Conservation (phyloP, 1,140 invertebrate species). For the Drosophila sp. region DNA sequence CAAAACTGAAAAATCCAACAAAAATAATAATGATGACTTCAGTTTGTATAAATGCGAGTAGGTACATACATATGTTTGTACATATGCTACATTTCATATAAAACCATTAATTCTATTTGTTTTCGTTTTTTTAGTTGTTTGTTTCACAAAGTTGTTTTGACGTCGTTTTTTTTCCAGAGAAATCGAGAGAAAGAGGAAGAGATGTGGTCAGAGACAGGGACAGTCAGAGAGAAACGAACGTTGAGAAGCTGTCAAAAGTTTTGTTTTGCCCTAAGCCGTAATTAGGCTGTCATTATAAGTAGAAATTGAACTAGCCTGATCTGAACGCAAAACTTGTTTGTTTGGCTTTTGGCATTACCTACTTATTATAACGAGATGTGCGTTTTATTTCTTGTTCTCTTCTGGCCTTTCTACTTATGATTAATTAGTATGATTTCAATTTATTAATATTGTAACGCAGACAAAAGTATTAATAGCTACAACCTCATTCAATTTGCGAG, state of each 20-base stretch:
- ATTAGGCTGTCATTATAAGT: conserved; percentile 28
- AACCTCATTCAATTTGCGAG: too few relatives aligned
- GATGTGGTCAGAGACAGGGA: not conserved
- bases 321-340: conserved; percentile 11
- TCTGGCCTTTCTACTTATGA: not conserved
- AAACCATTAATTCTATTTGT: conserved; percentile 6
- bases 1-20: not conserved
- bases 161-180: not conserved
- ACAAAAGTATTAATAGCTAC: not conserved
- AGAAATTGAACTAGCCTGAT: conserved; percentile 21
- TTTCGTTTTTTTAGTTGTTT: conserved; percentile 4
- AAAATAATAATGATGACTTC: not conserved
- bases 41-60: not conserved
- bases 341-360: not conserved
- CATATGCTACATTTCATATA: not conserved
- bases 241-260: conserved; percentile 33
- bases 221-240: not conserved
- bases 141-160: conserved; percentile 15
- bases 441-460: conserved; percentile 22
- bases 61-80: too few relatives aligned
- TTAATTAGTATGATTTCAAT: conserved; percentile 14
- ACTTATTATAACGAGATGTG: conserved; percentile 14
- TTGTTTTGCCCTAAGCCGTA: conserved; percentile 24
- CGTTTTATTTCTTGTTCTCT: conserved; percentile 2
- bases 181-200: not conserved